These are phyloP conservation scores for Nymphalis c-album DNA, from an alignment of 2,888 invertebrate genomes.

Conservation along the genomic window DNA sequence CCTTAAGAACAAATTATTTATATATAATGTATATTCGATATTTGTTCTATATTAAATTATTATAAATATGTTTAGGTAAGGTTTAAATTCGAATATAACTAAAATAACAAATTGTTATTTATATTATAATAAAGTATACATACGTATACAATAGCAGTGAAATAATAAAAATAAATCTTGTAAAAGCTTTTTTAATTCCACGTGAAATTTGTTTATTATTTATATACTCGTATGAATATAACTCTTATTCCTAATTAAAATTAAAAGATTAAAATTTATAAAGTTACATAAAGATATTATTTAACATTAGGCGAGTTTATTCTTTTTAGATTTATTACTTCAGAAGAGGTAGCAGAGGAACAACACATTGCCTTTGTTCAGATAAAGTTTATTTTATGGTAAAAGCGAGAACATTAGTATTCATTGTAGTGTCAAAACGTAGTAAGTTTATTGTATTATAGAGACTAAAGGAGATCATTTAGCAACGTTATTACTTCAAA, in stretches of 20 bases:
- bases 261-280: conserved; percentile 41
- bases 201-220: no score
- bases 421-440: conserved; percentile 77
- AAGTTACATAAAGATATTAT: conserved; percentile 52
- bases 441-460: conserved; percentile 78
- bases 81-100: no score
- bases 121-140: no score
- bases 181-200: no score
- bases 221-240: background rate
- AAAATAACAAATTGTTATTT: no score
- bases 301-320: conserved; percentile 71
- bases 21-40: no score
- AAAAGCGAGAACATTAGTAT: conserved; percentile 78
- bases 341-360: conserved; percentile 56
- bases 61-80: no score
- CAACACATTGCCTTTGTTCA: conserved; percentile 61
- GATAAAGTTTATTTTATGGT: conserved; percentile 80
- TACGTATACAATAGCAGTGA: no score
- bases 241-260: conserved; percentile 49
- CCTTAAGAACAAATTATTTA: no score
- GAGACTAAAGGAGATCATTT: conserved; percentile 66
- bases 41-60: no score
- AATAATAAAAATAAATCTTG: no score
- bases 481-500: conserved; percentile 41
- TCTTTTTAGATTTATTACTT: conserved; percentile 75